Base-by-base conservation (phyloP, 1,140 invertebrate species). In the Hetaerina americana region DNA sequence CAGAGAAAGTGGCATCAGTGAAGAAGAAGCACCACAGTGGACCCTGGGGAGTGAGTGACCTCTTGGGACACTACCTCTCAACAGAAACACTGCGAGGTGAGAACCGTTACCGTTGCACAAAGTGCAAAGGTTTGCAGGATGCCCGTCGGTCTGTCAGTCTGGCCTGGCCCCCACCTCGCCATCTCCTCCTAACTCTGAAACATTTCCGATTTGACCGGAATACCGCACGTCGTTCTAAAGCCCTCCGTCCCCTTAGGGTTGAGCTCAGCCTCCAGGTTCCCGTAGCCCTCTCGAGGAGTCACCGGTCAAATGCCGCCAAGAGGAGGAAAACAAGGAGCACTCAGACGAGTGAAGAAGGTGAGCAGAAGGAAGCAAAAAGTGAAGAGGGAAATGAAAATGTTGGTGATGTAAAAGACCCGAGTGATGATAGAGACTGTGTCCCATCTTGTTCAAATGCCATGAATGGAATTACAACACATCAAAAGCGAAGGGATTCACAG, bases 61-160 rank as follows among this genome's bases (percentile, higher is more conserved):
- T 94, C 0, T 81, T 94, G 5, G 87, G 91, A 66, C 90, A 86
- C 76, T 94, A 92, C 78, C 85, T 92, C 69, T 85, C 87, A 8
- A 86, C 89, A 0, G 93, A 95, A 77, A 87, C 86, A 68, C 79
- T 95, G 5, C 84, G 83, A n/a, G 92, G 89, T 0, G 91, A 93
- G 68, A 94, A 94, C 78, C 86, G 89, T 75, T 95, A 94, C 78
- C 85, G 87, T 72, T 95, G 93, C 82, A 87, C 88, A 73, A 86
- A 86, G 27, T 95, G 93, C 78, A 84, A 84, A 10, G 85, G 84
- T 15, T 81, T 93, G 0, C 89, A 89, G 27, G 91, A 94, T 76
- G 92, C 90, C 0, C 88, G 90, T 75, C 84, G 91, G 24, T 86
- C 86, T 2, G 89, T 92, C 0, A 84, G 86, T 27, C 87, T 94